Evolutionary conservation across 2,797 vertebrate species (phyloP).

Genomic region (Falco rusticolus): DNA sequence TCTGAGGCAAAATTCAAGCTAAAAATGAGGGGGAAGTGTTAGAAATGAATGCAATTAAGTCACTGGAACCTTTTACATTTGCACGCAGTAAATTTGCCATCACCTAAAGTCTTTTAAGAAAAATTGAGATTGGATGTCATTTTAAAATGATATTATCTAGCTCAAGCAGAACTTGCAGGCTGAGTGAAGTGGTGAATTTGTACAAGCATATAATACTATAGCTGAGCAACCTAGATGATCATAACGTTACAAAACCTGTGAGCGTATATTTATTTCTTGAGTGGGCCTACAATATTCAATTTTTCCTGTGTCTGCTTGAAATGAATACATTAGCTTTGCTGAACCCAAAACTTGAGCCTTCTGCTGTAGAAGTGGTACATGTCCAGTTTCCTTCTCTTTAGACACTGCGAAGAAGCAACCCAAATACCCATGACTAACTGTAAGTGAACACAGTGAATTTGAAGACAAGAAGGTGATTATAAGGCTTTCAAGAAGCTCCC

Average conservation of each 20-base stretch:
- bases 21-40: not conserved
- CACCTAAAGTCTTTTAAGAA: not conserved
- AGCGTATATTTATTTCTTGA: not conserved
- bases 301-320: not conserved
- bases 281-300: not conserved
- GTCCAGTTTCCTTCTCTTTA: not conserved
- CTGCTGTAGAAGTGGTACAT: not conserved
- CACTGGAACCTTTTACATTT: not conserved
- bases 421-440: not conserved
- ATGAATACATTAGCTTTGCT: not conserved
- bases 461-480: not conserved
- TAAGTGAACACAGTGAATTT: not conserved
- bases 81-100: not conserved
- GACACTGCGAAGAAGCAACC: not conserved
- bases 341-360: not conserved
- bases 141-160: not conserved
- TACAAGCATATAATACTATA: not conserved
- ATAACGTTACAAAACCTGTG: not conserved
- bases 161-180: slow-evolving; percentile 16
- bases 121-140: not conserved
- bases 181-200: not conserved
- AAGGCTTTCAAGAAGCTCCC: not conserved
- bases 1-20: slow-evolving; percentile 1
- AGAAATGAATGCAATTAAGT: slow-evolving; percentile 24
- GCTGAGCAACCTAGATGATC: not conserved